Conservation (phyloP, 2,113 vertebrate genomes). For the Trochalopteron elliotii region DNA sequence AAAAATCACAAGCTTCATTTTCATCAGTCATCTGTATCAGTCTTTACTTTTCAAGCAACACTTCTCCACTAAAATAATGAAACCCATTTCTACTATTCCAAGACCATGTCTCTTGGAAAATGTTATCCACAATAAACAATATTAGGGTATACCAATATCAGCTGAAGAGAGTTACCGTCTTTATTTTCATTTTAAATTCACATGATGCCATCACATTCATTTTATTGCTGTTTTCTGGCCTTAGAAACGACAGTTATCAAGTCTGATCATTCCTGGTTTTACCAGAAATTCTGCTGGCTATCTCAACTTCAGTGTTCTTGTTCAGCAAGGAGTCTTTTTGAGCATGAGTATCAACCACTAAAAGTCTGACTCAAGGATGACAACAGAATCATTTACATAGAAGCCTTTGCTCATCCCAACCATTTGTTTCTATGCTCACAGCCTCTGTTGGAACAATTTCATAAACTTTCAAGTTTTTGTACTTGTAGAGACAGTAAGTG, state of each 20-base stretch:
- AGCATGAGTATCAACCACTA: neutral
- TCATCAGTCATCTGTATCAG: neutral
- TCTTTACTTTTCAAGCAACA: neutral
- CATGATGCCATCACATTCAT: neutral
- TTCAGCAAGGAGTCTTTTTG: neutral
- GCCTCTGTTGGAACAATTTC: neutral
- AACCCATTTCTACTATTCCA: neutral
- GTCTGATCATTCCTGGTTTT: neutral
- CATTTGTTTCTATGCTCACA: neutral
- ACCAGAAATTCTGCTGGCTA: neutral
- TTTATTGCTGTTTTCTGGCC: neutral
- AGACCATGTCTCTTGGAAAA: neutral
- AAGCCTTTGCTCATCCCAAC: neutral
- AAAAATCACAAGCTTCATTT: neutral
- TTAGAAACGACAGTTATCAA: neutral
- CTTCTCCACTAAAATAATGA: neutral
- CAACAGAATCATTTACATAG: neutral
- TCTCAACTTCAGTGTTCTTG: neutral
- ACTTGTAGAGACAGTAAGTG: neutral
- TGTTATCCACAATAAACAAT: neutral
- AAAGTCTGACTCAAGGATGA: conserved; percentile 21
- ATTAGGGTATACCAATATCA: neutral
- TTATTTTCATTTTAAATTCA: neutral
- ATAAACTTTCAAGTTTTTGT: neutral
- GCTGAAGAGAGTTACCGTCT: neutral